Conservation (phyloP, 1,140 invertebrate species). For the Melipona quadrifasciata region DNA sequence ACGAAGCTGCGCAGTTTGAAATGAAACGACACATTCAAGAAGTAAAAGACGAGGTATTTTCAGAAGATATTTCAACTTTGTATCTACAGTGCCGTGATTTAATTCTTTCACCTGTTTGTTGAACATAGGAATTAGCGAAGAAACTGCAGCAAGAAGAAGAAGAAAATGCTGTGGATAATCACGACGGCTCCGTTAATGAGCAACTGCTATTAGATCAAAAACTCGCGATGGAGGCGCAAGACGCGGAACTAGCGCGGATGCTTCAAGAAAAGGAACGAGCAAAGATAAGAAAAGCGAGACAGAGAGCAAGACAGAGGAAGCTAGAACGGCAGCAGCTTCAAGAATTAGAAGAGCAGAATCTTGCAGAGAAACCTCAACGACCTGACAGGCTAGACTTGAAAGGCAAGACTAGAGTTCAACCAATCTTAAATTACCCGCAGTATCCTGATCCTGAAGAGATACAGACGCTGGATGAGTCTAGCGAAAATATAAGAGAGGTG, state of each 20-base stretch:
- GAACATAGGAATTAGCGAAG: slow-evolving; percentile 84
- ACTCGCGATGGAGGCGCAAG: slow-evolving; percentile 94
- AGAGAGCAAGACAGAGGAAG: slow-evolving; percentile 86
- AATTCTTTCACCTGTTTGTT: neutral
- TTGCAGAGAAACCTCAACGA: slow-evolving; percentile 72
- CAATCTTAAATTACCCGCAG: slow-evolving; percentile 62
- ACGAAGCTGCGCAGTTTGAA: slow-evolving; percentile 79
- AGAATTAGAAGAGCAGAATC: slow-evolving; percentile 75
- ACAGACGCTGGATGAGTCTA: slow-evolving; percentile 72
- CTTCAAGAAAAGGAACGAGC: slow-evolving; percentile 92
- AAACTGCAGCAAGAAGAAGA: slow-evolving; percentile 87
- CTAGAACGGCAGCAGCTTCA: slow-evolving; percentile 84
- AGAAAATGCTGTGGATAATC: slow-evolving; percentile 72
- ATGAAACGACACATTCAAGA: slow-evolving; percentile 82
- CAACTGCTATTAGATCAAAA: slow-evolving; percentile 87
- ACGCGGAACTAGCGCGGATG: slow-evolving; percentile 93
- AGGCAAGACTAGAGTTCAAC: slow-evolving; percentile 59
- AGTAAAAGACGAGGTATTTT: slow-evolving; percentile 84
- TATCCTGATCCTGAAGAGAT: slow-evolving; percentile 81
- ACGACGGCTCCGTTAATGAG: slow-evolving; percentile 84
- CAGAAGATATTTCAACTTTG: neutral
- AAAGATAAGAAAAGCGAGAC: slow-evolving; percentile 85
- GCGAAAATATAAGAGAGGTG: slow-evolving; percentile 69
- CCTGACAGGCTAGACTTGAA: slow-evolving; percentile 78
- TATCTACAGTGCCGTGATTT: neutral